Evolutionary conservation across 2,888 invertebrate genomes (phyloP).

Genomic region (Polydrusus tereticollis): DNA sequence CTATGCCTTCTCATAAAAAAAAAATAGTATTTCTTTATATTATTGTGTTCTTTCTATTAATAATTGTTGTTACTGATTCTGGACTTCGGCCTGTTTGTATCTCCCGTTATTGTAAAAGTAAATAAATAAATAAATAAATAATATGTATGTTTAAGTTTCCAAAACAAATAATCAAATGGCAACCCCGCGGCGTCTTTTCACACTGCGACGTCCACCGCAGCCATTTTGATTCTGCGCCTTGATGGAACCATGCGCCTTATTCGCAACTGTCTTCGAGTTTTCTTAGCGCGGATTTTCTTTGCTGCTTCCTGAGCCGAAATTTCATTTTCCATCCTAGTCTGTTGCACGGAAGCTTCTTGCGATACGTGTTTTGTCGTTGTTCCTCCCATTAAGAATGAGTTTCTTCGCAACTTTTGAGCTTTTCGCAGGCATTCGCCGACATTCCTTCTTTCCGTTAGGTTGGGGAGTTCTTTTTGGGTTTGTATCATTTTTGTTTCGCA

Average conservation of each 20-base stretch:
- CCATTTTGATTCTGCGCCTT: slow-evolving; percentile 49
- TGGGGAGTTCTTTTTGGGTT: background rate
- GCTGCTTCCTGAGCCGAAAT: slow-evolving; percentile 29
- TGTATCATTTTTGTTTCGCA: background rate
- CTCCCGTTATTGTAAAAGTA: too few species aligned
- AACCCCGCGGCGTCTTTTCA: slow-evolving; percentile 27
- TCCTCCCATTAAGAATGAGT: slow-evolving; percentile 3
- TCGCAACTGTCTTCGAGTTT: slow-evolving; percentile 45
- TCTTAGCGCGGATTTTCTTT: slow-evolving; percentile 42
- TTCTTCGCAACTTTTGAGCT: slow-evolving; percentile 42
- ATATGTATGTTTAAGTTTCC: too few species aligned
- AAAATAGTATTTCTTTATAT: too few species aligned
- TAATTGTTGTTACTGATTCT: too few species aligned
- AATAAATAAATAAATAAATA: too few species aligned
- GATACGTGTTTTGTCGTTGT: slow-evolving; percentile 7
- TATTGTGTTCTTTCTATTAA: too few species aligned
- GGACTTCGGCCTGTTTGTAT: too few species aligned
- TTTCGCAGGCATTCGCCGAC: slow-evolving; percentile 48
- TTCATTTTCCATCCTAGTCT: slow-evolving; percentile 24
- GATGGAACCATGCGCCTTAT: slow-evolving; percentile 37
- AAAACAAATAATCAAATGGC: slow-evolving; percentile 5
- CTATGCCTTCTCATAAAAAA: too few species aligned
- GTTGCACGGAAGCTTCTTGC: background rate
- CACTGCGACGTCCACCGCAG: slow-evolving; percentile 33
- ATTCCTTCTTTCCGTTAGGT: slow-evolving; percentile 37